Evolutionary conservation across 2,797 vertebrate species (phyloP), one percentile per base, ranked within the genome.

Genomic region (Crocidura indochinensis): DNA sequence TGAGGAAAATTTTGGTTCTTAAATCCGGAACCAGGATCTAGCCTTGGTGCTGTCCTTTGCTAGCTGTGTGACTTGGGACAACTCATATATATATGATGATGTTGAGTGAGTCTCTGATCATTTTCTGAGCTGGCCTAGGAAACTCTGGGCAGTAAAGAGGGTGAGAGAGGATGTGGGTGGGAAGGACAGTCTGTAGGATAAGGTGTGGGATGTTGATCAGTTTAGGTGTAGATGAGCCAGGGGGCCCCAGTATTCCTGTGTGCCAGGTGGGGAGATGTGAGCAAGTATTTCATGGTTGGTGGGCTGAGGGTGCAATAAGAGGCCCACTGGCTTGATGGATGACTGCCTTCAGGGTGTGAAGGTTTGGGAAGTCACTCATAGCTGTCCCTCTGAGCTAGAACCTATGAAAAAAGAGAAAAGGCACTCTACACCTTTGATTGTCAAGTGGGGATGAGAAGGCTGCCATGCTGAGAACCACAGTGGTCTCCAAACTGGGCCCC

Each of bases 61-160:
- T 80, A 27, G 20, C 64, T 73, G 20, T 92, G 90, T 93, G 89
- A 90, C 85, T 67, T 84, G 92, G 53, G 88, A n/a, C 14, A 80
- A 90, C 79, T 92, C 85, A 73, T 69, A 69, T 56, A 73, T 69
- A 69, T 56, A 73, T 53, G 3, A 1, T 53, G 2, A 1, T 14
- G 29, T 73, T 22, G 90, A 85, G 53, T 69, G 81, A 92, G 56
- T 75, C 88, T 84, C 53, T 53, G 87, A 83, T 88, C 81, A 53
- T 82, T 93, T 79, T 92, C 88, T 84, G 68, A 90, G 44, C 73
- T 20, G 78, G 84, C 49, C 44, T 6, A 9, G 87, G 71, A 67
- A 29, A 60, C 69, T 10, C 38, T 65, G 53, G 51, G n/a, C 91
- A 29, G 86, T 93, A 20, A 62, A 85, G 60, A 80, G 4, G n/a